Evolutionary conservation across 2,797 vertebrate species (phyloP), one percentile per base, ranked within the genome.

Genomic region (Oreochromis grahami): DNA sequence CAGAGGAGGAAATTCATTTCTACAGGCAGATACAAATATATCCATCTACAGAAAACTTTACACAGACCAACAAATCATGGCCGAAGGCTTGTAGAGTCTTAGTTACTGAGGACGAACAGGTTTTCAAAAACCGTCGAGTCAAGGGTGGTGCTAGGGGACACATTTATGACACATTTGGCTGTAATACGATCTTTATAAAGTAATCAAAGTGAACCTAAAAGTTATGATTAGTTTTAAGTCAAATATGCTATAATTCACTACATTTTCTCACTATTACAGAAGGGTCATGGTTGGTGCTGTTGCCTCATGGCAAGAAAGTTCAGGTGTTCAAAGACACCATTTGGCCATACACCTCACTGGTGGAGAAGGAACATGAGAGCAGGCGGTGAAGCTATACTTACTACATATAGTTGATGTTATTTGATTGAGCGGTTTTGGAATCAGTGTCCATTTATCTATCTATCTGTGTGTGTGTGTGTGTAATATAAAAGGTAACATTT

Each of bases 1-100:
- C 87, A 88, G 68, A 45, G 26, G 55, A 85, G 53, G 43, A 87
- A 84, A 81, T 81, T 77, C 13, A 80, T 89, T 87, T 83, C 72
- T 51, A 79, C 65, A 36, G 72, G 11, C 34, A 81, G 34, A 80
- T 68, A 81, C 70, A 82, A 58, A 77, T 45, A 76, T 56, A 84
- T 68, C 76, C 51, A 80, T 56, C 65, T 80, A 83, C 41, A 79
- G 80, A 79, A n/a, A 88, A 70, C 87, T 63, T 81, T 50, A 87
- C 65, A 56, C 32, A 10, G 32, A 32, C 60, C 48, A 51, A 45
- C 48, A 85, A 60, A 79, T 74, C 50, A 4, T 82, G 53, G 72
- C 78, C 52, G 10, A 32, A 10, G 38, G 21, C 34, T 70, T 70
- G 48, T 65, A 56, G 77, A 77, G 17, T 36, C 32, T 60, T 60